These are phyloP conservation scores for Kryptolebias ocellatus DNA, from an alignment of 2,797 vertebrate species.

Conservation along the genomic window DNA sequence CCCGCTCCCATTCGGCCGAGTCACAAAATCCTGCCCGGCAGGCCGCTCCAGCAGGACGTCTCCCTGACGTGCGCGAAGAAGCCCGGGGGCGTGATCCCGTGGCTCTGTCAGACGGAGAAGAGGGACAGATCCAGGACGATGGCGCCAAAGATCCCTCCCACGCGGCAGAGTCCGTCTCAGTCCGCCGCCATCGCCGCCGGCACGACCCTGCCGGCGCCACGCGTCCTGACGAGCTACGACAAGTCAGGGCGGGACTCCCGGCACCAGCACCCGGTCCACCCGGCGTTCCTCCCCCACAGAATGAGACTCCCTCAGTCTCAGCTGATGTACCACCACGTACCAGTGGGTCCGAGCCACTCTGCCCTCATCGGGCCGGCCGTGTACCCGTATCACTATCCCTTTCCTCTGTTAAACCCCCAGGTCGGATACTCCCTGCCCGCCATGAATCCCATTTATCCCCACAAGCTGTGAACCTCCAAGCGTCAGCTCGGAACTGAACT, in stretches of 20 bases:
- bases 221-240: constrained; percentile 60
- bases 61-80: constrained; percentile 67
- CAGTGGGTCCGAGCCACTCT: constrained; percentile 67
- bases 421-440: constrained; percentile 72
- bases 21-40: constrained; percentile 53
- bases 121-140: constrained; percentile 72
- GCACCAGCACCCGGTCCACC: constrained; percentile 65
- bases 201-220: constrained; percentile 39
- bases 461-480: constrained; percentile 74
- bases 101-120: constrained; percentile 67
- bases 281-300: constrained; percentile 81
- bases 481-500: not conserved
- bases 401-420: constrained; percentile 79
- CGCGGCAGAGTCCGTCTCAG: constrained; percentile 69
- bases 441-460: constrained; percentile 75
- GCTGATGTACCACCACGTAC: constrained; percentile 74
- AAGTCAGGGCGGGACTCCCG: constrained; percentile 69
- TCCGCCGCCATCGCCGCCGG: constrained; percentile 25
- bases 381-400: constrained; percentile 76
- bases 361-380: constrained; percentile 69
- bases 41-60: constrained; percentile 63
- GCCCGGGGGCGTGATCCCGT: constrained; percentile 61
- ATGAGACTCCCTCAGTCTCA: constrained; percentile 80
- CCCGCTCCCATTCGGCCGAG: constrained; percentile 66
- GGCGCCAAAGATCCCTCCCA: constrained; percentile 47